phyloP scores from a whole-genome alignment of 2,888 invertebrate species.

The Calliopum simillimum region DNA sequence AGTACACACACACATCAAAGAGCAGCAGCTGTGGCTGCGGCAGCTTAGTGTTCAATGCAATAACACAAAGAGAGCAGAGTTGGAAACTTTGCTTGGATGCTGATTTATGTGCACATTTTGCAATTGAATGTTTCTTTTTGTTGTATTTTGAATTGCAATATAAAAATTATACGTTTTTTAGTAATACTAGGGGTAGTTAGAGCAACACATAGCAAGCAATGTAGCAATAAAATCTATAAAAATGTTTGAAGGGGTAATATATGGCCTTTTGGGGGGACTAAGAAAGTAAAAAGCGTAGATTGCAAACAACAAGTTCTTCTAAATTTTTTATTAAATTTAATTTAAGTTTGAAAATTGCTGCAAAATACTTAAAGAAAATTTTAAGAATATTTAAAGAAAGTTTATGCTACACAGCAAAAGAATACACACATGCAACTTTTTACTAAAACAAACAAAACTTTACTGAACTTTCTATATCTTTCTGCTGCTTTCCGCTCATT shows the following conservation, averaged over 20 bases:
- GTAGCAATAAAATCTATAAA: too few relatives aligned
- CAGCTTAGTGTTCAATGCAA: neutral
- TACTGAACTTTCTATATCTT: neutral
- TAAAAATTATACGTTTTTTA: too few relatives aligned
- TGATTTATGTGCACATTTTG: constrained; percentile 38
- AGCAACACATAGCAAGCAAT: too few relatives aligned
- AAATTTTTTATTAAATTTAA: neutral
- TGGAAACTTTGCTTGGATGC: neutral
- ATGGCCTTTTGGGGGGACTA: too few relatives aligned
- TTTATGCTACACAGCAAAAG: neutral
- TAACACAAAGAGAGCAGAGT: neutral
- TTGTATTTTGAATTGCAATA: too few relatives aligned
- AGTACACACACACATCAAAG: neutral
- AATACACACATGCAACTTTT: neutral
- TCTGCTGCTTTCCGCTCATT: neutral
- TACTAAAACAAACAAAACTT: neutral
- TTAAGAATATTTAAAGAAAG: too few relatives aligned
- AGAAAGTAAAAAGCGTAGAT: too few relatives aligned
- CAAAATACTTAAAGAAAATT: too few relatives aligned
- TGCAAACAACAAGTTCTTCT: too few relatives aligned
- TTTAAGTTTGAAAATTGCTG: neutral
- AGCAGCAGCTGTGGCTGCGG: neutral
- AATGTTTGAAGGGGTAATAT: too few relatives aligned
- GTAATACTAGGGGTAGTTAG: too few relatives aligned
- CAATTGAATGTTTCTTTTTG: constrained; percentile 28